A percentile compares a stretch with the other conserved stretches of the same genome.
phyloP scores from a whole-genome alignment of 2,113 vertebrate genomes.

The Megalops atlanticus region DNA sequence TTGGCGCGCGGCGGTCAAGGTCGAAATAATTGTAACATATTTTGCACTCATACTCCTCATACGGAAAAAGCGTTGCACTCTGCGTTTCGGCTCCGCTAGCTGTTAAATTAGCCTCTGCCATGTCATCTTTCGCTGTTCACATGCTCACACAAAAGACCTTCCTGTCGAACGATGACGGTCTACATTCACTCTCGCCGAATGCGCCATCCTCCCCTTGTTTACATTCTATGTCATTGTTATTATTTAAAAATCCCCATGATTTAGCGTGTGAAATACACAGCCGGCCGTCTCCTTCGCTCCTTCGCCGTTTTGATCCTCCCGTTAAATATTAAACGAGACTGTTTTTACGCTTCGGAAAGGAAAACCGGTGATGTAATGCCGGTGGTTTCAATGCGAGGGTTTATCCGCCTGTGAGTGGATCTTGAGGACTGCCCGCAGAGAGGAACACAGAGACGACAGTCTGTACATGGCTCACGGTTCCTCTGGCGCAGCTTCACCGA shows the following conservation, averaged over 20 bases:
- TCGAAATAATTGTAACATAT: slow-evolving; percentile 96
- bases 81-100: slow-evolving; percentile 56
- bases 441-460: slow-evolving; percentile 26
- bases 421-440: background rate
- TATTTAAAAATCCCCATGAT: slow-evolving; percentile 29
- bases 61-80: slow-evolving; percentile 59
- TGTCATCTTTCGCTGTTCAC: slow-evolving; percentile 78
- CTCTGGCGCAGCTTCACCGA: background rate
- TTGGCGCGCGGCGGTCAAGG: slow-evolving; percentile 85
- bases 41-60: slow-evolving; percentile 91
- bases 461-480: background rate
- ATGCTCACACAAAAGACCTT: slow-evolving; percentile 67
- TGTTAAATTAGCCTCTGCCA: slow-evolving; percentile 76
- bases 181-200: slow-evolving; percentile 41
- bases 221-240: slow-evolving; percentile 24
- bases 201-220: slow-evolving; percentile 20
- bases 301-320: slow-evolving; percentile 21
- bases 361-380: slow-evolving; percentile 68
- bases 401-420: slow-evolving; percentile 31
- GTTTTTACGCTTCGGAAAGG: slow-evolving; percentile 31
- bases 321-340: slow-evolving; percentile 34
- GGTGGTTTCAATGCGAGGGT: slow-evolving; percentile 45
- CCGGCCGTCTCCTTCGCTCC: slow-evolving; percentile 13
- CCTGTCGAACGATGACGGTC: slow-evolving; percentile 63
- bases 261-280: slow-evolving; percentile 6